phyloP scores from a whole-genome alignment of 2,797 vertebrate genomes.

The Schizopygopsis pylzovi region DNA sequence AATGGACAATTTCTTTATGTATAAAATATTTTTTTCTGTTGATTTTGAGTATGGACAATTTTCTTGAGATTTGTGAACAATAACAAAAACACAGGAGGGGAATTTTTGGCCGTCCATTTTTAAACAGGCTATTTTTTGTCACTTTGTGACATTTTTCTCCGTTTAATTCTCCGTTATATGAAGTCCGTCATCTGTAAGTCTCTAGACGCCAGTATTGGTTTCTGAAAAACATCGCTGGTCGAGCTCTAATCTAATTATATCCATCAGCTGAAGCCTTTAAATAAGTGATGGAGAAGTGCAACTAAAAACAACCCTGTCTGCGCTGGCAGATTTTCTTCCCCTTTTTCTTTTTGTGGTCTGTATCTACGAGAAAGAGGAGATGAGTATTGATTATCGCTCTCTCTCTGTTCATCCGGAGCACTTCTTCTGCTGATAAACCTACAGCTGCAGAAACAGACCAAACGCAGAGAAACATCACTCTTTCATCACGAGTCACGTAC shows the following conservation, averaged over 20 bases:
- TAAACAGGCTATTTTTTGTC: background rate
- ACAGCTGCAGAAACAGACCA: background rate
- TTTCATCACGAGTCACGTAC: no score
- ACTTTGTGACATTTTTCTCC: background rate
- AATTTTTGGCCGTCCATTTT: background rate
- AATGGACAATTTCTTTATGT: background rate
- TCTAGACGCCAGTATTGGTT: background rate
- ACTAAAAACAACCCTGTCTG: background rate
- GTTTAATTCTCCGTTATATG: background rate
- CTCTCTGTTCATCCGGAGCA: background rate
- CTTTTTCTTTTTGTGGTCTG: conserved; percentile 11
- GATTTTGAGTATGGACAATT: background rate
- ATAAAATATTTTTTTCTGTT: background rate
- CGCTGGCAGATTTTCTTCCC: background rate
- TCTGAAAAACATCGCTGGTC: background rate
- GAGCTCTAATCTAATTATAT: conserved; percentile 1
- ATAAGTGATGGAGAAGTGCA: background rate
- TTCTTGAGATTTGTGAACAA: background rate
- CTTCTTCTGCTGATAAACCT: background rate
- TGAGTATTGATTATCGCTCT: background rate
- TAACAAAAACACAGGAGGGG: background rate
- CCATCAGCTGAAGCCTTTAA: background rate
- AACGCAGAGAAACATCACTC: background rate
- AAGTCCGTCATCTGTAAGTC: background rate
- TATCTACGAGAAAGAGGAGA: background rate